Percentiles rank a stretch among this genome's conserved stretches.
phyloP scores from a whole-genome alignment of 2,888 invertebrate genomes.

The Amiota communis region DNA sequence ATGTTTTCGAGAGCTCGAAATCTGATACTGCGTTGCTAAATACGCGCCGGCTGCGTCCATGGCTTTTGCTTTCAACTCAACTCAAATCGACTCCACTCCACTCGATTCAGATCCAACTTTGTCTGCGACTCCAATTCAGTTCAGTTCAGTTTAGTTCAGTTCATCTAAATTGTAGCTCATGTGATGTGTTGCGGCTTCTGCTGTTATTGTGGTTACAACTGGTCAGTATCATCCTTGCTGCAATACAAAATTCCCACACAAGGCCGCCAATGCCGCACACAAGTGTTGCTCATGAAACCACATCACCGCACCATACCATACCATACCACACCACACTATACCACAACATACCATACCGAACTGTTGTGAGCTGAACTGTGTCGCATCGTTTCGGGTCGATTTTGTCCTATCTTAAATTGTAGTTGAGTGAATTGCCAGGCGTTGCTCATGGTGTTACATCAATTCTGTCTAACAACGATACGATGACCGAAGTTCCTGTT shows the following conservation, averaged over 20 bases:
- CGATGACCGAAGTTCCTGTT: constrained; percentile 36
- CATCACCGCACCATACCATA: neutral
- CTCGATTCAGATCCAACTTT: constrained; percentile 13
- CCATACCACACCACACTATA: neutral
- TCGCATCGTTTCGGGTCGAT: neutral
- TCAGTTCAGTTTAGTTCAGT: constrained; percentile 34
- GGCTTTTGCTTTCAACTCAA: neutral
- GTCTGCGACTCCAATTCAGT: constrained; percentile 15
- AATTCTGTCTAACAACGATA: constrained; percentile 6
- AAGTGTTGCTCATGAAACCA: too few relatives aligned
- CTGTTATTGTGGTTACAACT: constrained; percentile 9
- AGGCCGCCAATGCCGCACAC: constrained; percentile 36
- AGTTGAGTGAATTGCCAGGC: neutral
- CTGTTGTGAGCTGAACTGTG: too few relatives aligned
- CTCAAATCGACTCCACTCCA: constrained; percentile 29
- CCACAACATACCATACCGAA: too few relatives aligned
- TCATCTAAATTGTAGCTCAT: constrained; percentile 36
- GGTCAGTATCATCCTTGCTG: constrained; percentile 32
- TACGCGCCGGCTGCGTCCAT: constrained; percentile 24
- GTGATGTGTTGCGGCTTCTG: constrained; percentile 41
- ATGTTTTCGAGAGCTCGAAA: constrained; percentile 72
- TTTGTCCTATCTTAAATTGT: neutral
- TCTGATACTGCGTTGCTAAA: constrained; percentile 66
- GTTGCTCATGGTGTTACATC: constrained; percentile 34
- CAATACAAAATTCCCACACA: constrained; percentile 49